Evolutionary conservation across 2,113 vertebrate genomes (phyloP), one percentile per base, ranked within the genome.

Genomic region (Hoplias malabaricus): DNA sequence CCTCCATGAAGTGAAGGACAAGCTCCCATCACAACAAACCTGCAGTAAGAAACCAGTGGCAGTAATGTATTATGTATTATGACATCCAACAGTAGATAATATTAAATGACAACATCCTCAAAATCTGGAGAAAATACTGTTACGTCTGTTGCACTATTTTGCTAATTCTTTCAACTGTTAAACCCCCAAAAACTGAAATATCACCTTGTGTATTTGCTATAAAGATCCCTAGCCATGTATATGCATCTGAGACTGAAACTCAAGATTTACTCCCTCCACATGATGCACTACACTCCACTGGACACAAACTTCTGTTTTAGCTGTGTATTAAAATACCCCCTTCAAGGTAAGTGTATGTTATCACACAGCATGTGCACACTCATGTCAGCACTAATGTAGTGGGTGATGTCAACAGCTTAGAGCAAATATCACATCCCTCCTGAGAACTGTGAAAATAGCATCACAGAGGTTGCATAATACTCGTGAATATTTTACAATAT

Each of bases 401-500:
- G 16, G 43, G 48, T 54, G 31, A 34, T 40, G 57, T 73, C 36
- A 43, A 40, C 12, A 46, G 56, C 19, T 40, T 43, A 42, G 59
- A 66, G 21, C 43, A 13, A 50, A 34, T 16, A 67, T 34, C 23
- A 53, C 23, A 61, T 34, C 10, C 43, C 71, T 27, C n/a, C 4
- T 46, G 38, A 59, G 50, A 73, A 59, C 27, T 48, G 16, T 29
- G 56, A 40, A 67, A 43, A 56, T 50, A 48, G 38, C 31, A 36
- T 38, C 16, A n/a, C 10, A 31, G 61, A 13, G 8, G 31, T 40
- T 40, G 14, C 62, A 21, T 40, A 75, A 66, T 7, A n/a, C 23
- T 3, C 8, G 7, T 56, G 36, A 56, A 76, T 76, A 1, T 75
- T 75, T 54, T 40, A 66, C n/a, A 34, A 21, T 27, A 69, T 10